Evolutionary conservation across 2,797 vertebrate genomes (phyloP).

Genomic region (Hoplostethus atlanticus): DNA sequence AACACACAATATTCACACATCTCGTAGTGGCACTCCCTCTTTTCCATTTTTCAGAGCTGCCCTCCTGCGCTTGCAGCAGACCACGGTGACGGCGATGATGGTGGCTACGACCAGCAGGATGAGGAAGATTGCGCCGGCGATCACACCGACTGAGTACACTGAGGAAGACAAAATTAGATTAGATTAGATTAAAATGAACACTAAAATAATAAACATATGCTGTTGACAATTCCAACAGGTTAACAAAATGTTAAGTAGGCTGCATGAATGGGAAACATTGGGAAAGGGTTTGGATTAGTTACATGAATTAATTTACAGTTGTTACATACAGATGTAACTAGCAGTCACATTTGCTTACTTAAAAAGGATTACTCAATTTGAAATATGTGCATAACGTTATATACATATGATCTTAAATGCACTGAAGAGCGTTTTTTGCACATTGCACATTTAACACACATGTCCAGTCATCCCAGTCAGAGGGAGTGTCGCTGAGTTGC

Average conservation of each 20-base stretch:
- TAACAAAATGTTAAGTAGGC: background rate
- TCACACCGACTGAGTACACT: slow-evolving; percentile 84
- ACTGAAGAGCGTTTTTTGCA: background rate
- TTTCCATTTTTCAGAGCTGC: slow-evolving; percentile 46
- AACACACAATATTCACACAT: slow-evolving; percentile 42
- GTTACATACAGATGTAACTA: too few relatives aligned
- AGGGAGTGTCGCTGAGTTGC: slow-evolving; percentile 10
- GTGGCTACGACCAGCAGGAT: slow-evolving; percentile 74
- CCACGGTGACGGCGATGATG: slow-evolving; percentile 73
- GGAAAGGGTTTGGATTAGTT: too few relatives aligned
- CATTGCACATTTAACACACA: background rate
- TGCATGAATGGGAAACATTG: background rate
- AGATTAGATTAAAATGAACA: too few relatives aligned
- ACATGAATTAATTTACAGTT: too few relatives aligned
- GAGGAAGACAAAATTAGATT: slow-evolving; percentile 33
- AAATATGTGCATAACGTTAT: too few relatives aligned
- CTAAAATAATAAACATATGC: too few relatives aligned
- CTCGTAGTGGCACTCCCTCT: slow-evolving; percentile 74
- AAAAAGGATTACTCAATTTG: too few relatives aligned
- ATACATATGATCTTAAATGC: background rate
- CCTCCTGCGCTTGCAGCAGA: slow-evolving; percentile 82
- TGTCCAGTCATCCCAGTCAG: slow-evolving; percentile 1
- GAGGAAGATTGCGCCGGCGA: slow-evolving; percentile 76
- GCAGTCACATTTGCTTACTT: too few relatives aligned
- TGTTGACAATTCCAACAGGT: too few relatives aligned